phyloP scores from a whole-genome alignment of 1,140 invertebrate species.

The Drosophila tropicalis region DNA sequence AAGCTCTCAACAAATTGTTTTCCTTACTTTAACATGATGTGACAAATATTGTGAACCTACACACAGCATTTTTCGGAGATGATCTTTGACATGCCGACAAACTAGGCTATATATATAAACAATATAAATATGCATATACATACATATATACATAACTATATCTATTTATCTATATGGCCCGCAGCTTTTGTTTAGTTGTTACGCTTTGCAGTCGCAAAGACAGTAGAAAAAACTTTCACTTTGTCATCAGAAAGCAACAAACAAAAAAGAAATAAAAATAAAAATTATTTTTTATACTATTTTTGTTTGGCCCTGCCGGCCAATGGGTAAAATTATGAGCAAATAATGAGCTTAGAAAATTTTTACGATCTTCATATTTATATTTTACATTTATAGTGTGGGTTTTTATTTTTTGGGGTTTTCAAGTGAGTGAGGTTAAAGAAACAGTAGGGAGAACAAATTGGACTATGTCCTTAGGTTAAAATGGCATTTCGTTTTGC shows the following conservation, averaged over 20 bases:
- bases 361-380: constrained; percentile 45
- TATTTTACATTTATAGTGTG: constrained; percentile 23
- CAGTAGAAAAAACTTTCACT: constrained; percentile 74
- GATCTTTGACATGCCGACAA: constrained; percentile 68
- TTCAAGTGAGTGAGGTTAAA: background rate
- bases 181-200: constrained; percentile 76
- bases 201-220: constrained; percentile 68
- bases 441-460: background rate
- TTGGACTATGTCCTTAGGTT: constrained; percentile 3
- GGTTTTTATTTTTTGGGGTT: background rate
- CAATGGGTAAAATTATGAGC: constrained; percentile 67
- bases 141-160: constrained; percentile 13
- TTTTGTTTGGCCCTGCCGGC: constrained; percentile 39
- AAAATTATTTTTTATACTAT: constrained; percentile 47
- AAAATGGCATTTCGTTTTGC: constrained; percentile 10
- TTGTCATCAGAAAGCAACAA: constrained; percentile 69
- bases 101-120: constrained; percentile 33
- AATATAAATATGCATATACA: constrained; percentile 17
- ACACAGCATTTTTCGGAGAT: constrained; percentile 25
- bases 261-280: constrained; percentile 57
- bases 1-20: background rate
- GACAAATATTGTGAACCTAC: constrained; percentile 71
- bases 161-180: constrained; percentile 53
- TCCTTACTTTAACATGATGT: constrained; percentile 59
- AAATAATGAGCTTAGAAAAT: constrained; percentile 81